phyloP scores from a whole-genome alignment of 2,113 vertebrate species.

The Archilochus colubris region DNA sequence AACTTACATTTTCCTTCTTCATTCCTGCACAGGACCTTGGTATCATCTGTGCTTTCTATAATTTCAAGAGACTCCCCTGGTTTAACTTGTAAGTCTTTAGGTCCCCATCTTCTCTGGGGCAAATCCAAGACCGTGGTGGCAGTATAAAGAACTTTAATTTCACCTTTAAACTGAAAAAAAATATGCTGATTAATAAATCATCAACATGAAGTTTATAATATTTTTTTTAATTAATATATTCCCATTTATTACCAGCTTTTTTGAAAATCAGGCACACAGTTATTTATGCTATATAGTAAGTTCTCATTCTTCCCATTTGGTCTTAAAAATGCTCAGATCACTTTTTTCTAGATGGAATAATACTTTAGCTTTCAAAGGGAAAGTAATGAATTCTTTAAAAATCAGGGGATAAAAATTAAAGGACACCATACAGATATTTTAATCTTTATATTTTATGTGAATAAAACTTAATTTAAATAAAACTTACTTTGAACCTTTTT shows the following conservation, averaged over 20 bases:
- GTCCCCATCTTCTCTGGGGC: conserved; percentile 79
- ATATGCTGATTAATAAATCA: background rate
- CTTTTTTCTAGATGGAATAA: background rate
- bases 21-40: conserved; percentile 89
- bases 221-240: background rate
- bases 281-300: background rate
- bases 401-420: background rate
- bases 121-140: conserved; percentile 73
- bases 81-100: conserved; percentile 85
- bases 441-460: background rate
- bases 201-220: background rate
- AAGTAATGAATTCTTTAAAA: background rate
- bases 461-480: conserved; percentile 80
- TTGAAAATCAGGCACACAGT: background rate
- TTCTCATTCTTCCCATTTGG: background rate
- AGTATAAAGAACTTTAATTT: conserved; percentile 86
- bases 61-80: conserved; percentile 87
- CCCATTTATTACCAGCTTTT: background rate
- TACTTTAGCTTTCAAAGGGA: background rate
- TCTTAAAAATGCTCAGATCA: background rate
- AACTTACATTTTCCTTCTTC: conserved; percentile 93
- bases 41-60: conserved; percentile 82
- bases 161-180: conserved; percentile 86
- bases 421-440: background rate
- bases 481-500: conserved; percentile 91